Evolutionary conservation across 2,113 vertebrate genomes (phyloP).

Genomic region (Chloroceryle aenea): DNA sequence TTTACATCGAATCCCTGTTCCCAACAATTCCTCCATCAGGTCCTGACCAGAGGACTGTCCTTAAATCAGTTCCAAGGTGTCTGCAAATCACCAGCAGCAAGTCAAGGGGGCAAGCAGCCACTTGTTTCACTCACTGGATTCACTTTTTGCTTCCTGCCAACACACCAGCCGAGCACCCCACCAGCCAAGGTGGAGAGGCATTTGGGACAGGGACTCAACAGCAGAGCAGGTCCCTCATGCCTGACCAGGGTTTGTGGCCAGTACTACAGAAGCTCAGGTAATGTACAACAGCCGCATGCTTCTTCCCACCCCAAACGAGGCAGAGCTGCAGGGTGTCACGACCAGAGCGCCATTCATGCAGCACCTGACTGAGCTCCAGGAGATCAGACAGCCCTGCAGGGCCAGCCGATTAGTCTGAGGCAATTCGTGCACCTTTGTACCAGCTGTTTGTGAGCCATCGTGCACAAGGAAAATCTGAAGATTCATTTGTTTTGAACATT

Average conservation of each 20-base stretch:
- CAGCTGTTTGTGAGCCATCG: not conserved
- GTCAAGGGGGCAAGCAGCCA: not conserved
- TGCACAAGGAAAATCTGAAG: not conserved
- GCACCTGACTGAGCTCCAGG: not conserved
- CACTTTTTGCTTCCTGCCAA: not conserved
- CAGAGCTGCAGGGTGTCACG: not conserved
- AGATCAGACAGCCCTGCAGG: not conserved
- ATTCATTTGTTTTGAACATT: not conserved
- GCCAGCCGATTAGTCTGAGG: not conserved
- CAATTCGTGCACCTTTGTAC: not conserved
- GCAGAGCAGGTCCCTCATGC: not conserved
- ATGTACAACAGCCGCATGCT: rapidly evolving
- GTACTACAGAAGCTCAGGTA: not conserved
- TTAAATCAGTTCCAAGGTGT: not conserved
- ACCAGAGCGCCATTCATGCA: not conserved
- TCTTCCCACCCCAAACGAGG: not conserved
- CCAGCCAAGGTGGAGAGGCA: rapidly evolving
- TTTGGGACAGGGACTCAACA: not conserved
- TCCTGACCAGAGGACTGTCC: not conserved
- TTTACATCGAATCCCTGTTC: not conserved
- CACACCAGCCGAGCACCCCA: rapidly evolving
- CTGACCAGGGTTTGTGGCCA: not conserved
- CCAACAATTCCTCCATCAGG: not conserved
- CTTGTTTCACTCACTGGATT: not conserved
- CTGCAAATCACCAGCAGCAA: not conserved